These are phyloP conservation scores for Drosophila sucinea DNA, from an alignment of 1,140 invertebrate genomes.

Conservation along the genomic window DNA sequence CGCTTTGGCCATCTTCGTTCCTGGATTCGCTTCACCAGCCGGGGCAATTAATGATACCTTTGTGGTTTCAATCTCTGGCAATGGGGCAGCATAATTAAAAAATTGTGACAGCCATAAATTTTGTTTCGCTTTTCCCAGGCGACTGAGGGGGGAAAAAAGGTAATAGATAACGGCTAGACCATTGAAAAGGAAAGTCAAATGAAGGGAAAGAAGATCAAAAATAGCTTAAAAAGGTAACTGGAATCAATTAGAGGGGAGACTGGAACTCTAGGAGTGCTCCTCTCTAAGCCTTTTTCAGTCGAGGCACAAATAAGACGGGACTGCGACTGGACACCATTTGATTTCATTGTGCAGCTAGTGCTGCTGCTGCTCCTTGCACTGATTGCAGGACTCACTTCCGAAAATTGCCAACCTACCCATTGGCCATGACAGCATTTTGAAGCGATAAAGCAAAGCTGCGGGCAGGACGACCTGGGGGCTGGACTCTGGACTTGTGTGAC, in stretches of 20 bases:
- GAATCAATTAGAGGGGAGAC: constrained; percentile 70
- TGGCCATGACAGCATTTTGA: constrained; percentile 38
- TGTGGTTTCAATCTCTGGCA: constrained; percentile 76
- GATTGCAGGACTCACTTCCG: constrained; percentile 60
- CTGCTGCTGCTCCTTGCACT: constrained; percentile 32
- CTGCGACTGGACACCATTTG: constrained; percentile 43
- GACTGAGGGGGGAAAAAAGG: neutral
- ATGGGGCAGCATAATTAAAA: constrained; percentile 77
- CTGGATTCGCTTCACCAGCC: constrained; percentile 25
- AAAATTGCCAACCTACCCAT: constrained; percentile 8
- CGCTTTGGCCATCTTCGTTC: neutral
- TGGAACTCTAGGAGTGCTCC: constrained; percentile 1
- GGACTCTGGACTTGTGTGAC: constrained; percentile 38
- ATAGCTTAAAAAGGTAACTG: constrained; percentile 57
- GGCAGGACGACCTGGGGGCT: constrained; percentile 34
- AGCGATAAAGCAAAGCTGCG: constrained; percentile 57
- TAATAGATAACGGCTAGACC: constrained; percentile 18
- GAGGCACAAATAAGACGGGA: neutral
- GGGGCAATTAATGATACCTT: constrained; percentile 78
- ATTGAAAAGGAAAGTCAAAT: neutral
- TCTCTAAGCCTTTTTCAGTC: constrained; percentile 43
- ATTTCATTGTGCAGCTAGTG: constrained; percentile 51
- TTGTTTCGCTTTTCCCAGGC: constrained; percentile 37
- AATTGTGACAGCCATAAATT: constrained; percentile 80
- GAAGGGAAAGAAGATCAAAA: constrained; percentile 13